Conservation (phyloP, 2,888 invertebrate genomes). For the Amitus sp. region DNA sequence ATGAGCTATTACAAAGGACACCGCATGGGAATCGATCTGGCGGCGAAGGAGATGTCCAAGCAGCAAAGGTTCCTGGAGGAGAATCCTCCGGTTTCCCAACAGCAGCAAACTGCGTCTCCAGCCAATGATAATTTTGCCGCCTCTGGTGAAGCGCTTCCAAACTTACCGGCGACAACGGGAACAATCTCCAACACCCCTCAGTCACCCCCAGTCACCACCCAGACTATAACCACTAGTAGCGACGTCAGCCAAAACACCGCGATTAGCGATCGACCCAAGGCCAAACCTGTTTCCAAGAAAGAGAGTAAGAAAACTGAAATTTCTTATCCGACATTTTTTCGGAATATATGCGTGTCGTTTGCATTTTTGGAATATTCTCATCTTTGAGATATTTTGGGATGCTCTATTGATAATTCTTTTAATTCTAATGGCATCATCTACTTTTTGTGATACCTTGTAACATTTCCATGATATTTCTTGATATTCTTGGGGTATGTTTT, state of each 20-base stretch:
- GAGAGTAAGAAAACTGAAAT: conserved; percentile 79
- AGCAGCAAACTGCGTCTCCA: conserved; percentile 45
- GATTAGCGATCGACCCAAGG: conserved; percentile 86
- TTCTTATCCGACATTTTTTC: too few species aligned
- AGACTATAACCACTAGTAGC: conserved; percentile 67
- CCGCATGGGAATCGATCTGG: conserved; percentile 51
- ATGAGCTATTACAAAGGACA: conserved; percentile 66
- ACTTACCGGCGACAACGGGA: conserved; percentile 65
- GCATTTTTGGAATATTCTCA: too few species aligned
- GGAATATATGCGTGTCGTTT: too few species aligned
- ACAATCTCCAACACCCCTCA: too few species aligned
- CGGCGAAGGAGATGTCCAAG: conserved; percentile 43
- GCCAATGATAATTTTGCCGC: conserved; percentile 51
- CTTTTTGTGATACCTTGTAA: too few species aligned
- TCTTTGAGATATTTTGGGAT: too few species aligned
- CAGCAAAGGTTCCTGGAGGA: conserved; percentile 47
- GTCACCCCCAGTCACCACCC: conserved; percentile 23
- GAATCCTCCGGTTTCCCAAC: conserved; percentile 39
- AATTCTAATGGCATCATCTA: too few species aligned
- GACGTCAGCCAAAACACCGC: conserved; percentile 77
- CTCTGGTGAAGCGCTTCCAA: conserved; percentile 32
- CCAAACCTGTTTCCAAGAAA: conserved; percentile 83
- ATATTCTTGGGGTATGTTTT: too few species aligned
- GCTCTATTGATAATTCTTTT: too few species aligned
- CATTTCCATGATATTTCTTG: too few species aligned